Conservation (phyloP, 2,888 invertebrate genomes). For the Lochmaea crataegi region DNA sequence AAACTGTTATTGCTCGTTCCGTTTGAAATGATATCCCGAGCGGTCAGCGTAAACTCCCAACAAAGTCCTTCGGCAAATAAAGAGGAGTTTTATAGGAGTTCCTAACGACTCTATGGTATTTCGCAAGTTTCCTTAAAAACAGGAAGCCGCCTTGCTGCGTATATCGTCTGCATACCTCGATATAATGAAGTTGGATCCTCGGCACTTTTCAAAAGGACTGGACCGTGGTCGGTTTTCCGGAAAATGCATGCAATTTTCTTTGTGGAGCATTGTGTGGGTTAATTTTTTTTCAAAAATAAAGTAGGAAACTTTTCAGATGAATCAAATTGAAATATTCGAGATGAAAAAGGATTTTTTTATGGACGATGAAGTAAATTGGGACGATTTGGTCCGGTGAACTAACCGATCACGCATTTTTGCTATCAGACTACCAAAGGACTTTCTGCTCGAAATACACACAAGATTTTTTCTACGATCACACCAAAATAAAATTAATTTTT, state of each 20-base stretch:
- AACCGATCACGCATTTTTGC: no score
- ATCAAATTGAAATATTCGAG: background rate
- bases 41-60: conserved; percentile 41
- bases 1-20: conserved; percentile 32
- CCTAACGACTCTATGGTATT: conserved; percentile 38
- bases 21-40: conserved; percentile 33
- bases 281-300: background rate
- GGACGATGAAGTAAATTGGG: no score
- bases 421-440: no score
- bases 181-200: conserved; percentile 40
- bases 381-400: no score
- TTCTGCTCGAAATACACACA: no score
- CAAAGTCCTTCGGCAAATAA: conserved; percentile 29
- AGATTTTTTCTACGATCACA: no score
- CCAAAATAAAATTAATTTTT: no score
- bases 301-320: no score
- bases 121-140: conserved; percentile 38
- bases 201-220: conserved; percentile 27
- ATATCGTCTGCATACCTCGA: conserved; percentile 39
- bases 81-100: conserved; percentile 40
- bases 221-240: conserved; percentile 36
- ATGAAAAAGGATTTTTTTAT: background rate
- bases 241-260: conserved; percentile 33
- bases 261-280: background rate
- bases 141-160: conserved; percentile 32